phyloP scores from a whole-genome alignment of 2,888 invertebrate genomes.

The Drosophila mimetica region DNA sequence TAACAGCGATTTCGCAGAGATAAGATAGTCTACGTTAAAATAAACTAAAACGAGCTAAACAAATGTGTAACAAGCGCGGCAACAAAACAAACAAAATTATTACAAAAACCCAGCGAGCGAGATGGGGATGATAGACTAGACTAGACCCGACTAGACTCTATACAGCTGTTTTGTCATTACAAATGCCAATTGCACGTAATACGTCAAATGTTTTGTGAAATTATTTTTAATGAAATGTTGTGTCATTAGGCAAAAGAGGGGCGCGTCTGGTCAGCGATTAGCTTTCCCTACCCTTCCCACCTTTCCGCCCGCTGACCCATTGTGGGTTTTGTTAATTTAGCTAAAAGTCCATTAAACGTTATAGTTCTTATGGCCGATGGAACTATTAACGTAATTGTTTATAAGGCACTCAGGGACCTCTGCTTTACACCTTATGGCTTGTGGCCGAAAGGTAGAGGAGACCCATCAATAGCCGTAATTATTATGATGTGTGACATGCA shows the following conservation, averaged over 20 bases:
- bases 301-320: conserved; percentile 9
- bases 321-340: conserved; percentile 72
- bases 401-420: conserved; percentile 33
- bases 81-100: conserved; percentile 69
- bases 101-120: conserved; percentile 7
- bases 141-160: conserved; percentile 6
- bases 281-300: background rate
- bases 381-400: conserved; percentile 70
- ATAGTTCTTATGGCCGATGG: conserved; percentile 58
- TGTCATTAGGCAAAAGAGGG: conserved; percentile 69
- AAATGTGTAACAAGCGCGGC: conserved; percentile 64
- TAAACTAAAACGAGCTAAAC: conserved; percentile 11
- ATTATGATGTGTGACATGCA: conserved; percentile 68
- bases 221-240: conserved; percentile 80
- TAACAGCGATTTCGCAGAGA: conserved; percentile 66
- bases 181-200: conserved; percentile 79
- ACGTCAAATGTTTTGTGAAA: conserved; percentile 78
- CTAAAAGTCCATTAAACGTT: conserved; percentile 77
- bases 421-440: conserved; percentile 40
- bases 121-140: background rate
- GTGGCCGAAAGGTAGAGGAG: conserved; percentile 12
- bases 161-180: conserved; percentile 58
- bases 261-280: conserved; percentile 47
- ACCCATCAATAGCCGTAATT: conserved; percentile 50
- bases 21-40: conserved; percentile 49